phyloP scores from a whole-genome alignment of 2,888 invertebrate genomes.

The Drosophila cognata region DNA sequence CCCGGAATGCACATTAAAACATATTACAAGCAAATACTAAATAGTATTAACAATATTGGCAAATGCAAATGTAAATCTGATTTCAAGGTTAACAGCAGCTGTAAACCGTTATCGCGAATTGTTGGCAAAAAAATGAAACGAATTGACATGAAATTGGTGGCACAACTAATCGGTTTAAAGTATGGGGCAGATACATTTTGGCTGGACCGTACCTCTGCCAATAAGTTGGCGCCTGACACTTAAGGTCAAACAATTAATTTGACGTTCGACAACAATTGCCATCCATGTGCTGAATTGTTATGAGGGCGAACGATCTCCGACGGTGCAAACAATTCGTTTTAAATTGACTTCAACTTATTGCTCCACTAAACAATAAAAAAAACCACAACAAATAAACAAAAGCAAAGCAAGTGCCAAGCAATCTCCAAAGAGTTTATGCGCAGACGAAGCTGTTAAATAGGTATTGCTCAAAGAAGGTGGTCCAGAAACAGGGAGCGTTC shows the following conservation, averaged over 20 bases:
- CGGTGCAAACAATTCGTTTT: constrained; percentile 46
- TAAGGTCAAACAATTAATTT: constrained; percentile 71
- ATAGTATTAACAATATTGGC: constrained; percentile 10
- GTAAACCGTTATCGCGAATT: constrained; percentile 55
- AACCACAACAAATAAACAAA: background rate
- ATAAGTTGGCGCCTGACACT: constrained; percentile 40
- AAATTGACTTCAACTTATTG: constrained; percentile 28
- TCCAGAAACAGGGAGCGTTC: background rate
- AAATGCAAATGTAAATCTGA: constrained; percentile 18
- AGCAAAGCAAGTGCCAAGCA: constrained; percentile 43
- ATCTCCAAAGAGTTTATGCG: constrained; percentile 30
- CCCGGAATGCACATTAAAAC: constrained; percentile 51
- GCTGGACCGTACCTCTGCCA: constrained; percentile 24
- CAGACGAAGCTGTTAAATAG: background rate
- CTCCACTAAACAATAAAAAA: constrained; percentile 15
- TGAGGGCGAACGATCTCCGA: constrained; percentile 56
- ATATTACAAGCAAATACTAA: constrained; percentile 24
- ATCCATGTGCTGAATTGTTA: constrained; percentile 23
- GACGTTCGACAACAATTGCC: constrained; percentile 15
- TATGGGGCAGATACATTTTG: constrained; percentile 42
- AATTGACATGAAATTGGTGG: constrained; percentile 49
- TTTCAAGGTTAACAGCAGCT: constrained; percentile 48
- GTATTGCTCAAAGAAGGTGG: background rate
- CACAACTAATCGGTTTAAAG: constrained; percentile 70
- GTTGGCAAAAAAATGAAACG: constrained; percentile 37